phyloP scores from a whole-genome alignment of 2,113 vertebrate genomes.

The Coptodon bakossiorum region DNA sequence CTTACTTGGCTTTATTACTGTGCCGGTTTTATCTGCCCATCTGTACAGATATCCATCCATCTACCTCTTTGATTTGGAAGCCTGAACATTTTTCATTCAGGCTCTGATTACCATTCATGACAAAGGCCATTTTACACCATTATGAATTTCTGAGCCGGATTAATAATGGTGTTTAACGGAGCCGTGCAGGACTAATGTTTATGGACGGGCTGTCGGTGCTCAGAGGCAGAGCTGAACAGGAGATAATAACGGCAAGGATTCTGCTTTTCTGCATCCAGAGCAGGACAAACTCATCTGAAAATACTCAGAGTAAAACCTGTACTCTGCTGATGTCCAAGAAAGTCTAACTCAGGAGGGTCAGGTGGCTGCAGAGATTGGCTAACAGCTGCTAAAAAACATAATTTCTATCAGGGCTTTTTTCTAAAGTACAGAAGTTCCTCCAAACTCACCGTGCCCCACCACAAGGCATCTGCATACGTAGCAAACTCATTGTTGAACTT shows the following conservation, averaged over 20 bases:
- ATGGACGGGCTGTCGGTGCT: neutral
- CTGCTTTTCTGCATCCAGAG: neutral
- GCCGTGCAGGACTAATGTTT: neutral
- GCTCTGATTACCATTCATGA: neutral
- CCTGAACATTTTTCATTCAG: neutral
- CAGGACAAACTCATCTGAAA: neutral
- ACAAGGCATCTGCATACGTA: conserved; percentile 95
- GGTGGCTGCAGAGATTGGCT: neutral
- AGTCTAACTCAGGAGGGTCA: neutral
- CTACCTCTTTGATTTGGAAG: neutral
- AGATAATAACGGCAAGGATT: neutral
- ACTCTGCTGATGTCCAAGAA: neutral
- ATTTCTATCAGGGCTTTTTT: neutral
- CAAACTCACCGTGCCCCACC: conserved; percentile 97
- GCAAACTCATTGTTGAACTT: conserved; percentile 94
- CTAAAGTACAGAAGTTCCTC: neutral
- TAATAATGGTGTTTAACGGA: conserved; percentile 16
- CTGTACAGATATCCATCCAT: neutral
- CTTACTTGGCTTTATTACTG: neutral
- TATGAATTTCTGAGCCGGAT: neutral
- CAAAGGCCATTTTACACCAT: conserved; percentile 18
- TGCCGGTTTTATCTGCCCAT: neutral
- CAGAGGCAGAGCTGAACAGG: neutral
- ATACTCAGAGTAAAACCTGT: neutral
- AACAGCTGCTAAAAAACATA: neutral